phyloP scores from a whole-genome alignment of 2,113 vertebrate genomes.

The Cynoglossus semilaevis region DNA sequence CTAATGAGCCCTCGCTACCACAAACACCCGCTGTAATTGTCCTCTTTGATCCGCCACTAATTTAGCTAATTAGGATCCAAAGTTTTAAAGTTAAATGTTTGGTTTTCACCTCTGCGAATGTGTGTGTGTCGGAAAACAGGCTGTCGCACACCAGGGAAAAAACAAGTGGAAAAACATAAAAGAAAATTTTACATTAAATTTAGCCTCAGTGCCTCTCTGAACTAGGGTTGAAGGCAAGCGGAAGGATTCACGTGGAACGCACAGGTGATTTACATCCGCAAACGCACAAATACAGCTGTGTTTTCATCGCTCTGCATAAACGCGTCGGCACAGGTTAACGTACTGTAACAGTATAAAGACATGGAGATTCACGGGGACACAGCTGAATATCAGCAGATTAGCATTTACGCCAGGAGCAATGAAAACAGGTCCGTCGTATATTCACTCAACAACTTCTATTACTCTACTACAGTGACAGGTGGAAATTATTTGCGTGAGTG shows the following conservation, averaged over 20 bases:
- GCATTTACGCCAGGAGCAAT: neutral
- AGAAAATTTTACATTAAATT: conserved; percentile 3
- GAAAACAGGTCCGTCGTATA: neutral
- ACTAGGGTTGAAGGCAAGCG: conserved; percentile 1
- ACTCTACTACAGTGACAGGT: neutral
- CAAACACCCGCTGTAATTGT: conserved; percentile 75
- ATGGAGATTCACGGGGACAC: conserved; percentile 25
- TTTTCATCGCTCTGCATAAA: conserved; percentile 10
- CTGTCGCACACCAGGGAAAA: conserved; percentile 7
- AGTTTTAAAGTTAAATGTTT: conserved; percentile 75
- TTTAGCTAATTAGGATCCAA: conserved; percentile 76
- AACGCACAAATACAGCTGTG: conserved; percentile 15
- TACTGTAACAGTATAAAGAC: conserved; percentile 21
- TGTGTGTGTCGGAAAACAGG: neutral
- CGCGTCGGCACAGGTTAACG: conserved; percentile 40
- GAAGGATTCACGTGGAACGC: conserved; percentile 11
- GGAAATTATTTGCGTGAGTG: neutral
- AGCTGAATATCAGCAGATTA: no score
- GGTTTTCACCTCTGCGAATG: conserved; percentile 49
- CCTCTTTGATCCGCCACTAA: conserved; percentile 79
- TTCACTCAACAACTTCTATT: neutral
- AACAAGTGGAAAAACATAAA: conserved; percentile 25
- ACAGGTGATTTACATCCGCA: conserved; percentile 16
- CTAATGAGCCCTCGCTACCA: conserved; percentile 73
- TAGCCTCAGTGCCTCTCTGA: conserved; percentile 1